phyloP scores from a whole-genome alignment of 1,140 invertebrate species.

The Drosophila bifasciata region DNA sequence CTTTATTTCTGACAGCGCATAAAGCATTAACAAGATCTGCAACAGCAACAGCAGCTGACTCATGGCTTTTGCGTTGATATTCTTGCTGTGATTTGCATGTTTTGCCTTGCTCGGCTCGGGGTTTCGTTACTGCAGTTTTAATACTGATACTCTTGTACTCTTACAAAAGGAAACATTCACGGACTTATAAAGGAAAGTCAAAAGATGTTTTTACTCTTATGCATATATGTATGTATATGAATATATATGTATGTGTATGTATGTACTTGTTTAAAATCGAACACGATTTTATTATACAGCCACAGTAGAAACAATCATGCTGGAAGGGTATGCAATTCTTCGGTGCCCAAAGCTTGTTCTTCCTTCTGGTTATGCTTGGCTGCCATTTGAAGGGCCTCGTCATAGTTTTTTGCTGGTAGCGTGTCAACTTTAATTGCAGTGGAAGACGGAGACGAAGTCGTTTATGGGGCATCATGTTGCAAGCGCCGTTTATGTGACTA shows the following conservation, averaged over 20 bases:
- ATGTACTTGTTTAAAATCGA: no score
- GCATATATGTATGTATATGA: no score
- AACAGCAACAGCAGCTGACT: conserved; percentile 51
- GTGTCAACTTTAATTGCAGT: conserved; percentile 79
- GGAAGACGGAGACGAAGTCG: conserved; percentile 57
- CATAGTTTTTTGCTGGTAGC: conserved; percentile 60
- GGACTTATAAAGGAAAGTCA: no score
- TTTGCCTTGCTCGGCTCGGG: conserved; percentile 14
- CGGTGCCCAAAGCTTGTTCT: no score
- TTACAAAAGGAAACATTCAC: neutral
- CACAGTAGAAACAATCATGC: conserved; percentile 28
- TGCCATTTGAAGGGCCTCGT: conserved; percentile 78
- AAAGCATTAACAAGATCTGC: conserved; percentile 37
- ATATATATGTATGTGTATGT: no score
- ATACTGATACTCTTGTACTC: no score
- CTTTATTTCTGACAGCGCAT: conserved; percentile 65
- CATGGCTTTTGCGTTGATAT: conserved; percentile 61
- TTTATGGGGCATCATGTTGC: conserved; percentile 54
- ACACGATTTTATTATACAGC: no score
- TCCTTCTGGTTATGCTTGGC: conserved; percentile 55
- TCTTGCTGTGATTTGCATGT: conserved; percentile 47
- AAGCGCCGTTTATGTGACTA: conserved; percentile 47
- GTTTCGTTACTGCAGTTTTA: conserved; percentile 56
- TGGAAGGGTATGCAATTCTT: no score
- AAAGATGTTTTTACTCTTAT: no score